These are phyloP conservation scores for Hypomesus transpacificus DNA, from an alignment of 2,113 vertebrate species.

Conservation along the genomic window DNA sequence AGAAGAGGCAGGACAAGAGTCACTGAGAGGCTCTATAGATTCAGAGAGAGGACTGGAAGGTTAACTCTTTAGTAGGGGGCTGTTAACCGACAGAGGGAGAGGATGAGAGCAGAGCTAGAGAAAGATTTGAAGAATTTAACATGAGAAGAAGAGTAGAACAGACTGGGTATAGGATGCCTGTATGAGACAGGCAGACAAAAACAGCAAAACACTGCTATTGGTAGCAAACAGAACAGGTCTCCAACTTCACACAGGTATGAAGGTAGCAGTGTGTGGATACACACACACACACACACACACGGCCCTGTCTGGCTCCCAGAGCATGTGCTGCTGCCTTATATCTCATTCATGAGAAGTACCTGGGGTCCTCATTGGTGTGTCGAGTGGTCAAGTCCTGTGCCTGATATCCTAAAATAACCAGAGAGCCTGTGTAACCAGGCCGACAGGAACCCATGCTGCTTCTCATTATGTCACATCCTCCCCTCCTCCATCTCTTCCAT, in stretches of 20 bases:
- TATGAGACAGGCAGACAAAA: background rate
- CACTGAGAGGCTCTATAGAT: constrained; percentile 5
- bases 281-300: constrained; percentile 12
- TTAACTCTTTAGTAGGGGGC: background rate
- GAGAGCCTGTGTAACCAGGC: background rate
- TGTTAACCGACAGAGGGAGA: background rate
- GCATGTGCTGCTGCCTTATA: background rate
- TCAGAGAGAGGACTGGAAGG: constrained; percentile 5
- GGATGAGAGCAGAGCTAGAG: background rate
- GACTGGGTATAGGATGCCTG: background rate
- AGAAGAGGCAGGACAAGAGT: constrained; percentile 12
- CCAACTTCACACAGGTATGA: no score
- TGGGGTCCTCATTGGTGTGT: background rate
- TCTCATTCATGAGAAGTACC: background rate
- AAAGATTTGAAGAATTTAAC: no score
- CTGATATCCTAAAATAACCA: background rate
- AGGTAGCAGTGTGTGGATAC: background rate
- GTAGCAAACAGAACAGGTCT: no score
- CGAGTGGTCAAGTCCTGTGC: background rate
- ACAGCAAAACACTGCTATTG: no score
- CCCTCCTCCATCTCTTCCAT: background rate
- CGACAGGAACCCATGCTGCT: background rate
- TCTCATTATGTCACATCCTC: background rate
- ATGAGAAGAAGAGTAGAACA: background rate
- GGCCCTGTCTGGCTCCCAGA: background rate